Conservation (phyloP, 2,888 invertebrate species). For the Pterostichus madidus region DNA sequence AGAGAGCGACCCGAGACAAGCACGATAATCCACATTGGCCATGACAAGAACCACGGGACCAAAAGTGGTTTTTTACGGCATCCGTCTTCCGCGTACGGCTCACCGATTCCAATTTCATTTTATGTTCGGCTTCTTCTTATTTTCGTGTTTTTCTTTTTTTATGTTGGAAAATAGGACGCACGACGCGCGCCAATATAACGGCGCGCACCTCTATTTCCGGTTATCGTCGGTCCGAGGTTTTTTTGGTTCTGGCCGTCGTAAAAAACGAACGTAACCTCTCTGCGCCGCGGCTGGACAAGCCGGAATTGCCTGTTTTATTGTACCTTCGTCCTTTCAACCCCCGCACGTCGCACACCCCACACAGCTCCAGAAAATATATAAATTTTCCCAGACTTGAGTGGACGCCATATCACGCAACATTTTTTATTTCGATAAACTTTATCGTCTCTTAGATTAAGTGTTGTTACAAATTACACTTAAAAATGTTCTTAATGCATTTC, state of each 20-base stretch:
- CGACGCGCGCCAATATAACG: constrained; percentile 37
- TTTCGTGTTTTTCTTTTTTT: constrained; percentile 65
- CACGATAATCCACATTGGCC: constrained; percentile 67
- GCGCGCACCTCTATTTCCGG: constrained; percentile 59
- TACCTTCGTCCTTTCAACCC: neutral
- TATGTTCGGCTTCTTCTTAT: constrained; percentile 77
- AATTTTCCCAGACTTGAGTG: constrained; percentile 48
- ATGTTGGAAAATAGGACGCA: constrained; percentile 61
- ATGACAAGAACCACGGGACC: constrained; percentile 57
- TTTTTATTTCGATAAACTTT: constrained; percentile 55
- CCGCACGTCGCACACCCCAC: neutral
- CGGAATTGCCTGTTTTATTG: constrained; percentile 60
- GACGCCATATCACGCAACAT: constrained; percentile 37
- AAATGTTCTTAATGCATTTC: neutral
- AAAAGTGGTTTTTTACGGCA: constrained; percentile 68
- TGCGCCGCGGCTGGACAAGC: constrained; percentile 46
- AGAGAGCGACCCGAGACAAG: constrained; percentile 61
- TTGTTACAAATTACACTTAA: constrained; percentile 30
- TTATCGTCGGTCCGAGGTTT: constrained; percentile 57
- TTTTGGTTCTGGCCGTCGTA: constrained; percentile 57
- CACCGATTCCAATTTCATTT: constrained; percentile 80
- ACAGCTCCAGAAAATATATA: constrained; percentile 20
- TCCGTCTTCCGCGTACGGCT: constrained; percentile 76
- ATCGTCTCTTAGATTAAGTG: constrained; percentile 55
- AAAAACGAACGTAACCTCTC: constrained; percentile 57